Base-by-base conservation (phyloP, 2,888 invertebrate genomes). In the Leptinotarsa haldemani region DNA sequence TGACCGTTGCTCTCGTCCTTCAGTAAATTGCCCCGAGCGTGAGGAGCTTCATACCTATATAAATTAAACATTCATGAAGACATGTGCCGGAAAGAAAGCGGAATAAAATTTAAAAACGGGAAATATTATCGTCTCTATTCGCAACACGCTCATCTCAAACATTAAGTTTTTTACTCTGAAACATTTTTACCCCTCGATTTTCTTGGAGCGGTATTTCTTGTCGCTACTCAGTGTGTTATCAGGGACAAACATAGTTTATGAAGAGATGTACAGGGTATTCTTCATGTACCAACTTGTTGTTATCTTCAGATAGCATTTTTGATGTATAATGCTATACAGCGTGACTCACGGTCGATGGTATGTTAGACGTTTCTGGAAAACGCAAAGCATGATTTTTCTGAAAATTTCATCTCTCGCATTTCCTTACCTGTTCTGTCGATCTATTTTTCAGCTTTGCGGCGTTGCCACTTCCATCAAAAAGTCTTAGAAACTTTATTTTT, bases 21-120 rank as follows among this genome's bases (percentile, higher is more conserved):
- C 56, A 63, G 70, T 30, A 69, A 75, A 73, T 75, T 75, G 70
- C 71, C 70, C 40, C 22, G 66, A 68, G 69, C 76, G 73, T 71
- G 74, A 71, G 71, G 64, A 71, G 69, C 73, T 73, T 61, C 73
- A 74, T 74, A 66, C 69, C 74, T 48, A 74, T 69, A 69, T 69
- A 66, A 71, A 71, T 76, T 74, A 76, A 76, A 71, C 56, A 71
- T 76, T 73, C 58, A 76, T 67, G 71, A 69, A 64, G n/a, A 50
- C 76, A 76, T 74, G 76, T 73, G 70, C 69, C 56, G 53, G 70
- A 72, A 58, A 76, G 76, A 76, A 74, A 74, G 70, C 74, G 63
- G 72, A 69, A 76, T 76, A 76, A 71, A 76, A 74, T 76, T 76
- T 76, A 74, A 76, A 76, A 71, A 74, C 76, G 65, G 74, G 58